Conservation (phyloP, 1,140 invertebrate species). For the Choristoneura fumiferana region DNA sequence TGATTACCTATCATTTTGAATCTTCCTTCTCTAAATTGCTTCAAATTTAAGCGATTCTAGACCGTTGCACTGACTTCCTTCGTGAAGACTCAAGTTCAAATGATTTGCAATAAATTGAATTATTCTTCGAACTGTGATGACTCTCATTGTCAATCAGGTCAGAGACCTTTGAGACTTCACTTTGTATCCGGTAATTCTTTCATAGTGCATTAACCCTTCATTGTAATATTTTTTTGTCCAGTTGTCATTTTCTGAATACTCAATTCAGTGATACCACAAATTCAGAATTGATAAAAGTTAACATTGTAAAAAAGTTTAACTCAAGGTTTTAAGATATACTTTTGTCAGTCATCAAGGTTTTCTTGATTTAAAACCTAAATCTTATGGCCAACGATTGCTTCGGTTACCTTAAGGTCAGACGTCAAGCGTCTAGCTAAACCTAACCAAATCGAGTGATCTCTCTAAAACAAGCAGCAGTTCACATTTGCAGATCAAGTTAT, state of each 20-base stretch:
- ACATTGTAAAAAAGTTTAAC: too few relatives aligned
- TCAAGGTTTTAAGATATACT: too few relatives aligned
- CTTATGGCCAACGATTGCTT: conserved; percentile 2
- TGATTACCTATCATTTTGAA: too few relatives aligned
- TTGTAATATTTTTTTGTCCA: not conserved
- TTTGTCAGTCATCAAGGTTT: too few relatives aligned
- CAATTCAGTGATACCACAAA: not conserved
- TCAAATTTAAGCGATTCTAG: too few relatives aligned
- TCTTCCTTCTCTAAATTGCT: too few relatives aligned
- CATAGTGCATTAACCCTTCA: not conserved
- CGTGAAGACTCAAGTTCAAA: not conserved
- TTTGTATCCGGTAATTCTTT: conserved; percentile 6
- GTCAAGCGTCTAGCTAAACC: conserved; percentile 5
- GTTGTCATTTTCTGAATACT: not conserved
- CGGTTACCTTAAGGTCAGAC: not conserved
- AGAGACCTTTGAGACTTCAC: not conserved
- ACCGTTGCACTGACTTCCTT: too few relatives aligned
- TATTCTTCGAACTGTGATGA: not conserved
- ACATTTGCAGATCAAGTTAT: not conserved
- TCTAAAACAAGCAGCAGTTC: not conserved
- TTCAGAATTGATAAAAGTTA: not conserved
- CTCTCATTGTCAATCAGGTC: conserved; percentile 5
- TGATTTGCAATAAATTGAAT: conserved; percentile 11
- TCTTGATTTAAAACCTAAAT: conserved; percentile 1
- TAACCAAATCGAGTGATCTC: not conserved